These are phyloP conservation scores for Hypselothyrea guttata DNA, from an alignment of 2,888 invertebrate genomes.

Conservation along the genomic window DNA sequence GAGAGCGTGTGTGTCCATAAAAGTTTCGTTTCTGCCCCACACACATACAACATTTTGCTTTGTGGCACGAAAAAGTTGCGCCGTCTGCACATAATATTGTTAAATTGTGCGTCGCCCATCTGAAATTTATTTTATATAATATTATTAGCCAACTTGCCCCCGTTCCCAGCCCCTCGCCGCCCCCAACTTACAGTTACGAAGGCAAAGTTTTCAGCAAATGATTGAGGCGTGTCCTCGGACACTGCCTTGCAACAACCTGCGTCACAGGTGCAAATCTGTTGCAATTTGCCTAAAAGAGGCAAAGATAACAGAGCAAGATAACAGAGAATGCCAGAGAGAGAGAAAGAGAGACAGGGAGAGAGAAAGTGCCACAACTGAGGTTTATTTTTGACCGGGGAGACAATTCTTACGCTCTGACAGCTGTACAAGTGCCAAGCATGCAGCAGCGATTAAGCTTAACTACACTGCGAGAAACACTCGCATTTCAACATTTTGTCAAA, in stretches of 20 bases:
- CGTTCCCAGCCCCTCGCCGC: not conserved
- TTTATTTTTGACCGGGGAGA: no score
- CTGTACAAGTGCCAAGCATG: conserved; percentile 24
- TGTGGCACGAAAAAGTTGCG: conserved; percentile 41
- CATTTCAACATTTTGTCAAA: not conserved
- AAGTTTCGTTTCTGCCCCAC: no score
- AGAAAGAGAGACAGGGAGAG: no score
- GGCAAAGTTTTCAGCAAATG: conserved; percentile 56
- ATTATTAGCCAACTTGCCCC: conserved; percentile 45
- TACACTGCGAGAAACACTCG: conserved; percentile 23
- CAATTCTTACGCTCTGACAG: conserved; percentile 7
- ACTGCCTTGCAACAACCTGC: conserved; percentile 10
- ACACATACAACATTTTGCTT: conserved; percentile 12
- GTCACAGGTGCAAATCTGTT: conserved; percentile 41
- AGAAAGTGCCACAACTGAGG: no score
- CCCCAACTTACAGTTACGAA: conserved; percentile 5
- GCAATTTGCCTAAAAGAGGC: conserved; percentile 32
- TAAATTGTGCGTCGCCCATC: conserved; percentile 41
- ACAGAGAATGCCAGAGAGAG: no score
- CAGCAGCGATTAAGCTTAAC: conserved; percentile 14
- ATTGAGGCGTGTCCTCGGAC: conserved; percentile 29
- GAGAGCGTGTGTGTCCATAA: not conserved
- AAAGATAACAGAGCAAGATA: no score
- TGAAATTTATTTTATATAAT: conserved; percentile 35
- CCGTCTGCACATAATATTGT: conserved; percentile 38